Evolutionary conservation across 2,113 vertebrate genomes (phyloP).

Genomic region (Lathamus discolor): DNA sequence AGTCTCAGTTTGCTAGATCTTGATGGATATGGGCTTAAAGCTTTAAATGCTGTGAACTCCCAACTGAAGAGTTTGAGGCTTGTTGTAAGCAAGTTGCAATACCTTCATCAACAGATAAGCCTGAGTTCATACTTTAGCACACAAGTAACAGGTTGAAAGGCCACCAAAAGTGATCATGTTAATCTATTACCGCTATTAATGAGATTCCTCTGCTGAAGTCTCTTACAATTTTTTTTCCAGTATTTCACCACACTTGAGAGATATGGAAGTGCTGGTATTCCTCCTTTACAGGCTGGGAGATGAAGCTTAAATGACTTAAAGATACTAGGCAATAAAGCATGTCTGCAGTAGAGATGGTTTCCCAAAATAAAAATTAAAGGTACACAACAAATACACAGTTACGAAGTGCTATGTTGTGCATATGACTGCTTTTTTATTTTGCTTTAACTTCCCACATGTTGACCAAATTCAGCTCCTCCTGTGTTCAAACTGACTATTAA

Average conservation of each 20-base stretch:
- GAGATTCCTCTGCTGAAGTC: fast-evolving
- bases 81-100: neutral
- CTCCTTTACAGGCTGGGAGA: neutral
- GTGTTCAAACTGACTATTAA: neutral
- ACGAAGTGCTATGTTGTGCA: neutral
- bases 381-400: neutral
- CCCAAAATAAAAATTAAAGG: neutral
- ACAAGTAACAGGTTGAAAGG: neutral
- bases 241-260: neutral
- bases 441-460: neutral
- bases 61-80: neutral
- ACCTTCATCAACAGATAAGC: neutral
- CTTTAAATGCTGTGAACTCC: neutral
- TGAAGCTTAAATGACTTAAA: neutral
- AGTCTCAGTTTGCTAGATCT: neutral
- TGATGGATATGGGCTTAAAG: neutral
- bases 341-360: neutral
- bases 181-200: neutral
- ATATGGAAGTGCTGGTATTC: neutral
- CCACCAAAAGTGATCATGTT: neutral
- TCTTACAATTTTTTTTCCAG: neutral
- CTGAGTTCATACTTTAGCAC: neutral
- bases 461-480: neutral
- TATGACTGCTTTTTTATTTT: neutral
- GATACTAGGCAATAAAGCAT: neutral